These are phyloP conservation scores for Morphnarchus princeps DNA, from an alignment of 2,113 vertebrate species.

Conservation along the genomic window DNA sequence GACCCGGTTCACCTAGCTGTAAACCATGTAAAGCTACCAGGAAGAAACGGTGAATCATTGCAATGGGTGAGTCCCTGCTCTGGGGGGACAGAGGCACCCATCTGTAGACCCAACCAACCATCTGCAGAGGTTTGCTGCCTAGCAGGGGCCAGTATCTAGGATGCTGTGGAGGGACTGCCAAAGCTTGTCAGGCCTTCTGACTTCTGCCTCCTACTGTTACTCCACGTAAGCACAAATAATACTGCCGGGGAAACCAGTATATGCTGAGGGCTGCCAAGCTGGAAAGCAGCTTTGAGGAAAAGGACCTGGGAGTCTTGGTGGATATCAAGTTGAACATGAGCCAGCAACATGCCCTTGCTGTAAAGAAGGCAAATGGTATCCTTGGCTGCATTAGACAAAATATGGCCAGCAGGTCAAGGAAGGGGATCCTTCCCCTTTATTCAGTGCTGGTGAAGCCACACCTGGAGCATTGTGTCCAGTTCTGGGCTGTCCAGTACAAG, in stretches of 20 bases:
- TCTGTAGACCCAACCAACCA: not conserved
- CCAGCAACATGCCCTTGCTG: not conserved
- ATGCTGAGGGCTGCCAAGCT: accelerated
- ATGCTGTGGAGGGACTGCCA: not conserved
- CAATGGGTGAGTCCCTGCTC: not conserved
- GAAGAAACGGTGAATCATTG: not conserved
- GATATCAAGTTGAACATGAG: not conserved
- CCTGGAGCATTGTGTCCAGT: not conserved
- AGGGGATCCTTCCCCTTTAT: not conserved
- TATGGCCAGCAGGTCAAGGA: not conserved
- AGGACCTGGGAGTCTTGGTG: not conserved
- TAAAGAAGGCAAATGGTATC: not conserved
- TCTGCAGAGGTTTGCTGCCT: not conserved
- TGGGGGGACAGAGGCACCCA: accelerated
- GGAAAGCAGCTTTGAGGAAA: not conserved
- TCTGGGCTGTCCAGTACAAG: not conserved
- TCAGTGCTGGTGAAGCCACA: not conserved
- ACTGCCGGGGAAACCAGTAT: not conserved
- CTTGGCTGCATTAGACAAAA: not conserved
- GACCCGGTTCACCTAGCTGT: not conserved
- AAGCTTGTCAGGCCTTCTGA: not conserved
- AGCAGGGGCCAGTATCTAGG: not conserved
- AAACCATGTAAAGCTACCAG: not conserved
- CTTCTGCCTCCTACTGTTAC: not conserved
- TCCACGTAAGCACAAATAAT: not conserved